Base-by-base conservation (phyloP, 2,113 vertebrate species). In the Apodemus sylvaticus region DNA sequence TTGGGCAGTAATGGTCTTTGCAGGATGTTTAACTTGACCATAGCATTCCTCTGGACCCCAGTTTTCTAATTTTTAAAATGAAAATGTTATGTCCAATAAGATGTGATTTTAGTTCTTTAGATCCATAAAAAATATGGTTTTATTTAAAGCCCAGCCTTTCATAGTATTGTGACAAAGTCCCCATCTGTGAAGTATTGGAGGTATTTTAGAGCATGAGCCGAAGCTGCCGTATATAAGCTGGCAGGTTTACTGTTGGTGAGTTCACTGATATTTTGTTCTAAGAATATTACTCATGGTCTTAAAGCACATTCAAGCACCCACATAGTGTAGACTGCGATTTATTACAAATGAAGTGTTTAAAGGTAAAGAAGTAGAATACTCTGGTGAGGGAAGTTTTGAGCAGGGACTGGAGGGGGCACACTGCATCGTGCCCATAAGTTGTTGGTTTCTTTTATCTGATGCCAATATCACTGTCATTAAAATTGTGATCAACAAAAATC, bases 201-300 rank as follows among this genome's bases (percentile, higher is more conserved):
- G 94, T 89, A 91, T 89, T 93, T 93, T 70, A 92, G 58, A 60
- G 45, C 7, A 4, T 11, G 13, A 39, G 66, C 53, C 64, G 48
- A 74, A 60, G 51, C 11, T 90, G 79, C 58, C 87, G 34, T 83
- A 31, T 29, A 26, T 36, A 96, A 89, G 58, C 86, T 86, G 90
- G 34, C 51, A 95, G 79, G 93, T 90, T 95, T 95, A 88, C 17
- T 96, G 85, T 71, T 86, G 68, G 64, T 96, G 93, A 95, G 94
- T 90, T 92, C 87, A 94, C 51, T 62, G 90, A 70, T 81, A 74
- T 48, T 91, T 94, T 90, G n/a, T 83, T 89, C 73, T 96, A 89
- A 93, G 76, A 88, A 95, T 94, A 92, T 96, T 76, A 88, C 71
- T 97, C 87, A 71, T 66, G 12, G 55, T 51, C 62, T 95, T 93